Percentiles rank a stretch among this genome's conserved stretches.
These are phyloP conservation scores for Murina feae DNA, from an alignment of 2,113 vertebrate species.

Conservation along the genomic window DNA sequence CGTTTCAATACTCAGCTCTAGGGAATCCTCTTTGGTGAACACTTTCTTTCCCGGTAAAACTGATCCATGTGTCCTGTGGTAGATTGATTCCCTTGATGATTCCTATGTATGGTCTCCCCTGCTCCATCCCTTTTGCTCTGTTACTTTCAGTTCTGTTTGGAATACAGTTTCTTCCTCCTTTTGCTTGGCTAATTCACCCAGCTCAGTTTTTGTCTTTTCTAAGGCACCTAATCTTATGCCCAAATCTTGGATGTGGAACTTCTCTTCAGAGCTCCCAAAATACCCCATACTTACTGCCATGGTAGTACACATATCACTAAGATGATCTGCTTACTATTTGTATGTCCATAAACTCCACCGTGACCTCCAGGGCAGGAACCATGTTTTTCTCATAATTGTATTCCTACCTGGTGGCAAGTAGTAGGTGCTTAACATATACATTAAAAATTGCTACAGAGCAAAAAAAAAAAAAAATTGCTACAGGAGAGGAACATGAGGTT, in stretches of 20 bases:
- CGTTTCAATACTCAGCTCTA: neutral
- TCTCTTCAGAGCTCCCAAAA: neutral
- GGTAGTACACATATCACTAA: neutral
- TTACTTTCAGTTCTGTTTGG: conserved; percentile 32
- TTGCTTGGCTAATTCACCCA: neutral
- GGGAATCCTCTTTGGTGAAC: neutral
- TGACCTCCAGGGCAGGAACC: neutral
- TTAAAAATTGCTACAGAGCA: neutral
- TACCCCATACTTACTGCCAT: neutral
- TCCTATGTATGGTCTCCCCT: neutral
- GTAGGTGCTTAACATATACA: neutral
- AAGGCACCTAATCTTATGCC: neutral
- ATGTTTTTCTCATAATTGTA: neutral
- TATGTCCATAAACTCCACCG: conserved; percentile 6
- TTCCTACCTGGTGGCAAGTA: neutral
- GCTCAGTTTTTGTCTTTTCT: neutral
- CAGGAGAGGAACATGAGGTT: neutral
- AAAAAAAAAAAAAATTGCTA: neutral
- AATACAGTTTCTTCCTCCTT: neutral
- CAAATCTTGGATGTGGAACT: neutral
- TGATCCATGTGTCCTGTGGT: neutral
- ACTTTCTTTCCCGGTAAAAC: conserved; percentile 28
- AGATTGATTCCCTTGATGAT: neutral
- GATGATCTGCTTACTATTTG: neutral
- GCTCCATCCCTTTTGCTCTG: neutral